Evolutionary conservation across 2,113 vertebrate species (phyloP).

Genomic region (Lonchura striata): DNA sequence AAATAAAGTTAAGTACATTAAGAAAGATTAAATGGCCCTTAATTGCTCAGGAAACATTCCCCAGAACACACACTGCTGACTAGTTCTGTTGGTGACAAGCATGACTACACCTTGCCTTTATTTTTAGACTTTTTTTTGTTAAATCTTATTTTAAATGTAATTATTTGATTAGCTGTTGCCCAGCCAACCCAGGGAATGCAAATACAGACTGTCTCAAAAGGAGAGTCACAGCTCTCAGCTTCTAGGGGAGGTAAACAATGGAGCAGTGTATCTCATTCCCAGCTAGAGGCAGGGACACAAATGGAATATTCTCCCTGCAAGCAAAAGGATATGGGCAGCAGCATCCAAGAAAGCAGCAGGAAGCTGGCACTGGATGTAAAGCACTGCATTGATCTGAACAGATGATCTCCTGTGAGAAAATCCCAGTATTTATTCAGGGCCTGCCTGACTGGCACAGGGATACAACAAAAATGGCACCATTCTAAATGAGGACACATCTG

Average conservation of each 20-base stretch:
- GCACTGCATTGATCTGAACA: background rate
- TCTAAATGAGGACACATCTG: background rate
- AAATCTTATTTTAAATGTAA: slow-evolving; percentile 10
- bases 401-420: slow-evolving; percentile 51
- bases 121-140: background rate
- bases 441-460: background rate
- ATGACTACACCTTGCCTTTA: background rate
- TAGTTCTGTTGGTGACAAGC: background rate
- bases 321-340: background rate
- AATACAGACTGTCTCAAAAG: slow-evolving; percentile 9
- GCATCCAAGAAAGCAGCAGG: slow-evolving; percentile 28
- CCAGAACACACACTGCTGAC: background rate
- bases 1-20: background rate
- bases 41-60: background rate
- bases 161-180: slow-evolving; percentile 38
- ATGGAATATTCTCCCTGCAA: background rate
- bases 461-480: background rate
- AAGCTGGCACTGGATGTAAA: slow-evolving; percentile 37
- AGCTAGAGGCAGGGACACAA: background rate
- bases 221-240: background rate
- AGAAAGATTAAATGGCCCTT: background rate
- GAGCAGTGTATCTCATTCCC: background rate
- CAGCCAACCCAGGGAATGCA: background rate
- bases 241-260: background rate
- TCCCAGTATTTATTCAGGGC: background rate